These are phyloP conservation scores for Channa maculata DNA, from an alignment of 2,113 vertebrate species.

Conservation along the genomic window DNA sequence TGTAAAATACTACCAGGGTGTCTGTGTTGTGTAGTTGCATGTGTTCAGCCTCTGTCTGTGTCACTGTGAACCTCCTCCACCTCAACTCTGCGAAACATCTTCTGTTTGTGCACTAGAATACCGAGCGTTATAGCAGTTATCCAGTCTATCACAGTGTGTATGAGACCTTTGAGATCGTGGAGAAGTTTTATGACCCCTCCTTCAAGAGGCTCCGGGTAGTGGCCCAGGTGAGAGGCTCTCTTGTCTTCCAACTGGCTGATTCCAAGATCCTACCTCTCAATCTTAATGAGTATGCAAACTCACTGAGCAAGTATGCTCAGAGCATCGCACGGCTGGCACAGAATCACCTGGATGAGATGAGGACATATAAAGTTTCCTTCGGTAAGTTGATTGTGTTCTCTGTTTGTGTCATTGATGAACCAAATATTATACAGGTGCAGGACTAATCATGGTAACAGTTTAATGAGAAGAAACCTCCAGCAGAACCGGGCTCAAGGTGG, in stretches of 20 bases:
- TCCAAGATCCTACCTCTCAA: constrained; percentile 89
- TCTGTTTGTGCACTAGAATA: constrained; percentile 81
- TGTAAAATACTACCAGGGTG: no score
- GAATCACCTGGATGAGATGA: constrained; percentile 80
- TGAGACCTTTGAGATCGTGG: constrained; percentile 95
- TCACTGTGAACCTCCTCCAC: neutral
- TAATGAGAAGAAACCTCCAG: no score
- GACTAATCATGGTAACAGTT: no score
- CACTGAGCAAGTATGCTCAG: constrained; percentile 85
- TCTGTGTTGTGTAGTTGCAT: no score
- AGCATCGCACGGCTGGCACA: constrained; percentile 85
- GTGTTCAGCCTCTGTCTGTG: no score
- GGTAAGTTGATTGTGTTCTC: constrained; percentile 81
- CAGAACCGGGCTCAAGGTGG: no score
- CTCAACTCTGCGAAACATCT: neutral
- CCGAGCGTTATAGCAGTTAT: constrained; percentile 92
- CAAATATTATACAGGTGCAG: neutral
- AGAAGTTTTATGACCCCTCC: constrained; percentile 91
- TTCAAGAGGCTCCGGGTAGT: constrained; percentile 89
- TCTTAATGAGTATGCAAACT: constrained; percentile 87
- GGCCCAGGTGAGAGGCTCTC: constrained; percentile 88
- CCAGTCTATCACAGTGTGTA: constrained; percentile 95
- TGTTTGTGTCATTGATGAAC: neutral
- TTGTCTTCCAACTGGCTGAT: constrained; percentile 90
- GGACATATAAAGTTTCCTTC: constrained; percentile 85